These are phyloP conservation scores for Vireo altiloquus DNA, from an alignment of 2,113 vertebrate genomes.

Conservation along the genomic window DNA sequence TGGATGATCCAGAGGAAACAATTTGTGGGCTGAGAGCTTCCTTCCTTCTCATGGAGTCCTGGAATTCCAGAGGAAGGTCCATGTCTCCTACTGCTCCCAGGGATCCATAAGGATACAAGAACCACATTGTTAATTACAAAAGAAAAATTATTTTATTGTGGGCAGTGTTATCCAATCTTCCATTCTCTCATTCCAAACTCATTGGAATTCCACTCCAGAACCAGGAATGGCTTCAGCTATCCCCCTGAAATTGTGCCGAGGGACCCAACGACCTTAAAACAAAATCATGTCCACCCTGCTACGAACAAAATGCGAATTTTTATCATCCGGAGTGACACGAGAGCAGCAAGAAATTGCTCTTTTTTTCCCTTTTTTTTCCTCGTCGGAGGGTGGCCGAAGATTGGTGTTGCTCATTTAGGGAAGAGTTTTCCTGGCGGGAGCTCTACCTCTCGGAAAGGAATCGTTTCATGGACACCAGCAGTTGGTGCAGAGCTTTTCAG, in stretches of 20 bases:
- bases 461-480: background rate
- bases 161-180: background rate
- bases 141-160: background rate
- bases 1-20: background rate
- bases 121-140: fast-evolving
- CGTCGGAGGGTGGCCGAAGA: background rate
- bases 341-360: background rate
- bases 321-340: background rate
- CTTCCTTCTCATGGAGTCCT: background rate
- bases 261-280: background rate
- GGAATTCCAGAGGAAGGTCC: background rate
- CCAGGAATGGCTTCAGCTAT: background rate
- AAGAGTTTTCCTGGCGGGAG: background rate
- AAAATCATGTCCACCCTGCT: background rate
- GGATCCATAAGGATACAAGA: background rate
- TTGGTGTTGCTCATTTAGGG: background rate
- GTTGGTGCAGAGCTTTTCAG: background rate
- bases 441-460: background rate
- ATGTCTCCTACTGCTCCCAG: fast-evolving
- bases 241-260: fast-evolving
- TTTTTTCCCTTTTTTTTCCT: background rate
- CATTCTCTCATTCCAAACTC: background rate
- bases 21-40: background rate
- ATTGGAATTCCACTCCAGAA: background rate
- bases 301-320: background rate